These are phyloP conservation scores for Drosophila mimica DNA, from an alignment of 2,888 invertebrate genomes.

Conservation along the genomic window DNA sequence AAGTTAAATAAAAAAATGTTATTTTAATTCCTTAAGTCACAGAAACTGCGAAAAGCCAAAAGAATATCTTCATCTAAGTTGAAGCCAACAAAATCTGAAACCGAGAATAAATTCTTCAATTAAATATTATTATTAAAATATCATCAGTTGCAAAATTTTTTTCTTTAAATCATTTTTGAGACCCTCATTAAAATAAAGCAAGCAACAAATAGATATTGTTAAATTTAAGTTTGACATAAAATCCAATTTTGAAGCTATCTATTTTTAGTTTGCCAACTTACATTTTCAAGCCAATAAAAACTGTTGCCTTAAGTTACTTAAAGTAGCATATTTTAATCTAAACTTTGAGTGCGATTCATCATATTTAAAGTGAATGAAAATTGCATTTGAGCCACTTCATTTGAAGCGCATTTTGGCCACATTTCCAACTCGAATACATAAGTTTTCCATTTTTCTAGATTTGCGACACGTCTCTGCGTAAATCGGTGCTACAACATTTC, in stretches of 20 bases:
- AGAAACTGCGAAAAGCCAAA: not conserved
- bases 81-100: not conserved
- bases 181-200: not conserved
- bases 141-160: not conserved
- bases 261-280: not conserved
- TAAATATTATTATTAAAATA: too few species aligned
- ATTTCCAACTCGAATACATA: not conserved
- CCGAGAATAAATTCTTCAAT: not conserved
- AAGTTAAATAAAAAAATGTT: not conserved
- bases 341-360: not conserved
- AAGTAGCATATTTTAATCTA: not conserved
- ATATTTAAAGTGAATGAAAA: not conserved
- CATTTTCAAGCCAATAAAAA: not conserved
- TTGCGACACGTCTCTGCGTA: constrained; percentile 6
- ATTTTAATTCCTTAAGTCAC: not conserved
- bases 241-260: not conserved
- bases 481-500: constrained; percentile 10
- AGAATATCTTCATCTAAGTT: not conserved
- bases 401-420: constrained; percentile 1
- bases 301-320: not conserved
- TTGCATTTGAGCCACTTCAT: not conserved
- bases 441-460: constrained; percentile 1
- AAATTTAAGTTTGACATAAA: not conserved
- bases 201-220: not conserved
- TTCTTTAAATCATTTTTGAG: not conserved